A percentile compares a stretch with the other conserved stretches of the same genome.
These are phyloP conservation scores for Heterohyrax brucei DNA, from an alignment of 2,797 vertebrate genomes.

Conservation along the genomic window DNA sequence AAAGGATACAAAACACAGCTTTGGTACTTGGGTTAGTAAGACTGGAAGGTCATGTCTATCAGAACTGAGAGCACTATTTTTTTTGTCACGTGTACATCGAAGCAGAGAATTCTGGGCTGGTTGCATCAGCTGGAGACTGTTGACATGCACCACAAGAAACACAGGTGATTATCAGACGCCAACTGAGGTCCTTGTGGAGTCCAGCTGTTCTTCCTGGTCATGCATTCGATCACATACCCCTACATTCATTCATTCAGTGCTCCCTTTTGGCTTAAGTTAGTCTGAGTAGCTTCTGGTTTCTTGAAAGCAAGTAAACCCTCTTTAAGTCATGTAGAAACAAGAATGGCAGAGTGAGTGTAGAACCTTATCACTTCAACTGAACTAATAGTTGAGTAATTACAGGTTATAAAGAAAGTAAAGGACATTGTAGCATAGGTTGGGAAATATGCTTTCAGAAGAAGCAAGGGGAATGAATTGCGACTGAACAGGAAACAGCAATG, in stretches of 20 bases:
- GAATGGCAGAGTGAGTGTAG: background rate
- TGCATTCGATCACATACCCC: background rate
- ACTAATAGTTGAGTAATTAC: slow-evolving; percentile 13
- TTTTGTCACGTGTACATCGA: background rate
- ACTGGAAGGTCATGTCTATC: background rate
- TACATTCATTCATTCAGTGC: background rate
- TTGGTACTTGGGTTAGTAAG: background rate
- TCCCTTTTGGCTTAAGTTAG: background rate
- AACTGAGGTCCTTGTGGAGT: background rate
- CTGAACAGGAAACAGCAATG: background rate
- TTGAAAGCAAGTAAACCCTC: background rate
- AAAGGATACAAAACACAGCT: background rate
- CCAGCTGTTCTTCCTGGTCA: background rate
- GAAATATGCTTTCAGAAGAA: slow-evolving; percentile 27
- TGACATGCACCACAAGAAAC: background rate
- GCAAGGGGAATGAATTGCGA: background rate
- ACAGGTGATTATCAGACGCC: background rate
- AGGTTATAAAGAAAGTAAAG: background rate
- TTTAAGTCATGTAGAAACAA: background rate
- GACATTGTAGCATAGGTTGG: background rate
- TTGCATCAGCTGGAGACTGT: background rate
- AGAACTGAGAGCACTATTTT: background rate
- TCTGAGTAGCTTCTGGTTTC: background rate
- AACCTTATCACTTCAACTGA: slow-evolving; percentile 25
- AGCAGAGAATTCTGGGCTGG: background rate